A percentile compares a stretch with the other conserved stretches of the same genome.
Conservation (phyloP, 2,113 vertebrate species). For the Ondatra zibethicus region DNA sequence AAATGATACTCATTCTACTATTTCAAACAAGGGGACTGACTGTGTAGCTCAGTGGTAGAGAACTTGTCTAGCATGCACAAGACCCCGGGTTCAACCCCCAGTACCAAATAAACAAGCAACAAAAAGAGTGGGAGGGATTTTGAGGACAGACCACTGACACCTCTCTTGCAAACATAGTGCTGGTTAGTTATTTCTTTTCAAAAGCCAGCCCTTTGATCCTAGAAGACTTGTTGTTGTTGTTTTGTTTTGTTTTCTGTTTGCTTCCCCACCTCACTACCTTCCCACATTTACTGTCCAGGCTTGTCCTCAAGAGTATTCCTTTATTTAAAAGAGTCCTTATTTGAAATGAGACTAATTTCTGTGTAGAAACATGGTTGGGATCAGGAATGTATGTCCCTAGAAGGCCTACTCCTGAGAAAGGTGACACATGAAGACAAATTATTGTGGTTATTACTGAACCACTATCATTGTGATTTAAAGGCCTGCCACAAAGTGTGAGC, state of each 20-base stretch:
- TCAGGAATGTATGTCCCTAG: conserved; percentile 20
- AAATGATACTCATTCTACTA: neutral
- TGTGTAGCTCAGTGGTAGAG: neutral
- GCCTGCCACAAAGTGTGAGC: conserved; percentile 7
- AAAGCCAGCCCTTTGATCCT: conserved; percentile 30
- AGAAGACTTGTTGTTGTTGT: neutral
- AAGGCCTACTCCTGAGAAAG: conserved; percentile 15
- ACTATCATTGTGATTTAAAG: neutral
- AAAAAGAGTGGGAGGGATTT: neutral
- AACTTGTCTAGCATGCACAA: no score
- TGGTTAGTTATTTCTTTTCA: neutral
- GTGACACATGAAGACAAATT: neutral
- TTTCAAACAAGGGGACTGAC: neutral
- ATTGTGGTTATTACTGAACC: neutral
- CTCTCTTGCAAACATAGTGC: neutral
- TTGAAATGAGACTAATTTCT: conserved; percentile 56
- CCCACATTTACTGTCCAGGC: neutral
- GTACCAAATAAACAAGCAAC: neutral
- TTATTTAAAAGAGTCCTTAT: conserved; percentile 33
- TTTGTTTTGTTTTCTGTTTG: neutral
- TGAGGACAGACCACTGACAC: neutral
- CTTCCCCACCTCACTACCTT: neutral
- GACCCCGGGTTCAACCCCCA: neutral
- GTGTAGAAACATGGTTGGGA: neutral
- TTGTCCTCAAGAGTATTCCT: conserved; percentile 11